Evolutionary conservation across 2,797 vertebrate genomes (phyloP).

Genomic region (Spondyliosoma cantharus): DNA sequence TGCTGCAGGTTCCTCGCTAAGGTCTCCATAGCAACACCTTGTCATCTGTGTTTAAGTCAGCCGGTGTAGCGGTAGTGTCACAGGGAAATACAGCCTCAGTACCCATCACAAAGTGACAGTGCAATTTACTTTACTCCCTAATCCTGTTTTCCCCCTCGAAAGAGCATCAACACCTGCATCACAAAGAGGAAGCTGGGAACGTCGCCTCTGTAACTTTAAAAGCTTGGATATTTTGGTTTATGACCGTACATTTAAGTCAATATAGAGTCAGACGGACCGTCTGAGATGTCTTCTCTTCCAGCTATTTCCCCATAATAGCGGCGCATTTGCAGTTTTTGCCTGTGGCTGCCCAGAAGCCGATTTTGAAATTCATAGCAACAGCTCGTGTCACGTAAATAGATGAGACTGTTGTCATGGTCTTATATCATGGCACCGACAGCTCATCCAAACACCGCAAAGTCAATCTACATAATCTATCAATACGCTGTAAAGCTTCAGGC

Average conservation of each 20-base stretch:
- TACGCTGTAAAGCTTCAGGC: conserved; percentile 66
- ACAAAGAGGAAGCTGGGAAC: conserved; percentile 54
- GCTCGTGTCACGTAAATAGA: conserved; percentile 57
- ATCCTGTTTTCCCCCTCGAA: conserved; percentile 66
- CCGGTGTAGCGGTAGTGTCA: conserved; percentile 69
- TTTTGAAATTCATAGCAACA: conserved; percentile 61
- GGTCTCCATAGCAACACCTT: conserved; percentile 82
- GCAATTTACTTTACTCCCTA: conserved; percentile 79
- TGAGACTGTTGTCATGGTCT: conserved; percentile 68
- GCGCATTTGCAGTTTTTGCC: conserved; percentile 34
- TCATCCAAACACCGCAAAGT: conserved; percentile 65
- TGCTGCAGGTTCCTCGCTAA: conserved; percentile 66
- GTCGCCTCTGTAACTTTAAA: conserved; percentile 31
- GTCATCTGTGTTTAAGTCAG: conserved; percentile 78
- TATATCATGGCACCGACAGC: conserved; percentile 70
- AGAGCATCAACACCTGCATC: conserved; percentile 74
- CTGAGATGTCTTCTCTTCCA: background rate
- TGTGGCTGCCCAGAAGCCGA: conserved; percentile 16
- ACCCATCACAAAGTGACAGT: conserved; percentile 78
- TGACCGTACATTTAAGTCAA: conserved; percentile 15
- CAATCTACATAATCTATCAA: conserved; percentile 80
- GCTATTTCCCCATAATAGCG: conserved; percentile 30
- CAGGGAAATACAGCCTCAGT: conserved; percentile 71
- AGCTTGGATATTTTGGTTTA: conserved; percentile 26
- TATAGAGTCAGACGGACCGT: conserved; percentile 9